Conservation (phyloP, 1,140 invertebrate genomes). For the Holotrichia oblita region DNA sequence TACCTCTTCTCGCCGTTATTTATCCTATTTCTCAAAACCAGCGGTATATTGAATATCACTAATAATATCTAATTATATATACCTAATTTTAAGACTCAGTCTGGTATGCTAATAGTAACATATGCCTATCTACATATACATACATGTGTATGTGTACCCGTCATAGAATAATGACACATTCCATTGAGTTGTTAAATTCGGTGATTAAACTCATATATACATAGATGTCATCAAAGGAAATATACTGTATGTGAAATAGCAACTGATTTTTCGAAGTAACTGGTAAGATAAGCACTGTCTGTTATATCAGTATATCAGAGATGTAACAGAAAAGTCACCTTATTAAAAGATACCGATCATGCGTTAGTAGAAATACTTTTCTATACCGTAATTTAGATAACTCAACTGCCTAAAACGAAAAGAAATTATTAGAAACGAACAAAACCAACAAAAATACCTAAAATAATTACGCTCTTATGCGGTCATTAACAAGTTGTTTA, state of each 20-base stretch:
- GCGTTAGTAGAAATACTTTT: not conserved
- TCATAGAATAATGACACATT: too few relatives aligned
- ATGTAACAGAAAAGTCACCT: constrained; percentile 1
- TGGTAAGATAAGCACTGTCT: not conserved
- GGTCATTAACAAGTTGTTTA: constrained; percentile 38
- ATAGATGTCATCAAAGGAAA: too few relatives aligned
- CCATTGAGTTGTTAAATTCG: too few relatives aligned
- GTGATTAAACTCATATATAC: too few relatives aligned
- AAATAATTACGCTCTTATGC: constrained; percentile 35
- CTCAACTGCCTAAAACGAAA: not conserved
- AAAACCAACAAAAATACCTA: not conserved
- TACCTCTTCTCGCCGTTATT: too few relatives aligned
- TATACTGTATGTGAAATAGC: not conserved
- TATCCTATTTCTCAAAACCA: too few relatives aligned
- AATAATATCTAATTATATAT: too few relatives aligned
- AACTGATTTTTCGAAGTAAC: not conserved
- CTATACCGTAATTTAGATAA: constrained; percentile 6
- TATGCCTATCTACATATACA: too few relatives aligned
- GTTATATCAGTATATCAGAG: not conserved
- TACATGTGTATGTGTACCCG: too few relatives aligned
- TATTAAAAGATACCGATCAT: constrained; percentile 32
- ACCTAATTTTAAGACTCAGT: too few relatives aligned
- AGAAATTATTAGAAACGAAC: not conserved
- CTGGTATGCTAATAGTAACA: too few relatives aligned
- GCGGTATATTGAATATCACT: too few relatives aligned